phyloP scores from a whole-genome alignment of 2,113 vertebrate genomes.

The Euleptes europaea region DNA sequence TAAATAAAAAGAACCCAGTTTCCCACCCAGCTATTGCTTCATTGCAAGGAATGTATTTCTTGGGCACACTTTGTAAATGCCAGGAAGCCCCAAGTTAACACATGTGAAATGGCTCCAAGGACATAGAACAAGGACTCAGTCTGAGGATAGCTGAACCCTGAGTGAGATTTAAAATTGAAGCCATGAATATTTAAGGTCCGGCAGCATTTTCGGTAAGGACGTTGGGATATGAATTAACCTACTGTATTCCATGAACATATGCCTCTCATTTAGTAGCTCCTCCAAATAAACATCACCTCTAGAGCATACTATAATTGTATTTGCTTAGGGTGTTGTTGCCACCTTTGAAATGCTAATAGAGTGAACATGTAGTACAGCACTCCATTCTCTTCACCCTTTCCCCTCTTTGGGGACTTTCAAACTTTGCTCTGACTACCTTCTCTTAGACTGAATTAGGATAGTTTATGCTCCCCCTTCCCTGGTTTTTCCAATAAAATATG shows the following conservation, averaged over 20 bases:
- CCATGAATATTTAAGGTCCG: slow-evolving; percentile 14
- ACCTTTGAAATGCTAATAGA: not conserved
- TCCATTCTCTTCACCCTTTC: not conserved
- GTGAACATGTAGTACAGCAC: not conserved
- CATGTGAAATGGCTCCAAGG: not conserved
- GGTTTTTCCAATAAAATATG: not conserved
- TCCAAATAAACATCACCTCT: slow-evolving; percentile 13
- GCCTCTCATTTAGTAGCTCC: not conserved
- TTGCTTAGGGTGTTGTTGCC: slow-evolving; percentile 13
- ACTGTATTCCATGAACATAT: not conserved
- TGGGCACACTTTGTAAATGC: not conserved
- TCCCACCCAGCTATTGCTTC: not conserved
- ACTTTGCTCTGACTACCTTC: not conserved
- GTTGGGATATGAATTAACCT: slow-evolving; percentile 6
- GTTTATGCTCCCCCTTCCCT: not conserved
- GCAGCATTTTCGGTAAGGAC: not conserved
- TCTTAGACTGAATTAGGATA: not conserved
- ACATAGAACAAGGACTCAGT: not conserved
- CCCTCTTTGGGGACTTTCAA: not conserved
- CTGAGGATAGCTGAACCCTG: not conserved
- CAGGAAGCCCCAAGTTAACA: not conserved
- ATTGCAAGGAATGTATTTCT: not conserved
- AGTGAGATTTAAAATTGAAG: slow-evolving; percentile 13
- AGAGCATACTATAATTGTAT: slow-evolving; percentile 7
- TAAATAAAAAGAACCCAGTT: not conserved